Percentiles rank a stretch among this genome's conserved stretches.
phyloP scores from a whole-genome alignment of 2,797 vertebrate genomes.

The Melanotaenia boesemani region DNA sequence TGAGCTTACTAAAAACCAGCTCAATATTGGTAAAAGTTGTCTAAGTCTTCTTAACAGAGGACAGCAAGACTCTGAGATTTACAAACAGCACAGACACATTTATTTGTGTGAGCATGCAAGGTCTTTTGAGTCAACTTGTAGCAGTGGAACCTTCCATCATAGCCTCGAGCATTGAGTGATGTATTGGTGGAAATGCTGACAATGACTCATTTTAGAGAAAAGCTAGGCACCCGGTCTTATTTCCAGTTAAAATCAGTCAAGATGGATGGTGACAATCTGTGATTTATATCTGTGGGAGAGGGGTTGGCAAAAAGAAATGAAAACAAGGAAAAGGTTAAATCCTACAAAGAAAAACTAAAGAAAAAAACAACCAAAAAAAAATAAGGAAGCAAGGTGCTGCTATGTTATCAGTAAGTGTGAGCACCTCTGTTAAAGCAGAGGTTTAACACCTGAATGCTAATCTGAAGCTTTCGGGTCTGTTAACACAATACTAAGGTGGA shows the following conservation, averaged over 20 bases:
- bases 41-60: slow-evolving; percentile 25
- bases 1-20: slow-evolving; percentile 41
- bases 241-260: slow-evolving; percentile 61
- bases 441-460: no score
- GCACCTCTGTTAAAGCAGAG: no score
- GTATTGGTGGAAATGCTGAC: slow-evolving; percentile 64
- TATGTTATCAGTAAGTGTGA: no score
- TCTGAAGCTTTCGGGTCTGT: not conserved
- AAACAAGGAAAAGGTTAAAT: slow-evolving; percentile 22
- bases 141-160: slow-evolving; percentile 36
- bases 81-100: slow-evolving; percentile 29
- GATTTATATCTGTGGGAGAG: slow-evolving; percentile 47
- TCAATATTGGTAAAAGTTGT: slow-evolving; percentile 37
- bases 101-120: slow-evolving; percentile 39
- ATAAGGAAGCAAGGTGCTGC: no score
- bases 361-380: not conserved
- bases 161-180: slow-evolving; percentile 48
- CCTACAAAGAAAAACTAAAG: not conserved
- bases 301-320: slow-evolving; percentile 33
- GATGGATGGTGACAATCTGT: slow-evolving; percentile 48
- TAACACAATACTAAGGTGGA: not conserved
- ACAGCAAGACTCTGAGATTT: slow-evolving; percentile 19
- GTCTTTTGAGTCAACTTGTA: slow-evolving; percentile 39
- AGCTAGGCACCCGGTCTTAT: slow-evolving; percentile 37
- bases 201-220: slow-evolving; percentile 45